Evolutionary conservation across 2,797 vertebrate species (phyloP), one percentile per base, ranked within the genome.

Genomic region (Siniperca scherzeri): DNA sequence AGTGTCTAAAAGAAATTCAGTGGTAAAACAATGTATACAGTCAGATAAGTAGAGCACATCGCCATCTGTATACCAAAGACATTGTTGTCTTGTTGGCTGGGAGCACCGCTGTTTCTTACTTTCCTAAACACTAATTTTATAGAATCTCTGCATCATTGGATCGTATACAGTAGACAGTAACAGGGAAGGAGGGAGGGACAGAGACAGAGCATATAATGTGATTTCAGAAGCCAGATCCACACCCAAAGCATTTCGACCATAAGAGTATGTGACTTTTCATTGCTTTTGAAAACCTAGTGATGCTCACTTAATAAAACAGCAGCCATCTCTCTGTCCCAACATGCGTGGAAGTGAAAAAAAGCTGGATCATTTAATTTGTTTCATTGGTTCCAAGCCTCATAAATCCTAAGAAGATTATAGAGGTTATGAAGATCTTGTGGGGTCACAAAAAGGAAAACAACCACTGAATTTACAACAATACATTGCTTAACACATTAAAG

Each of bases 381-480:
- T 80, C 81, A 82, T 76, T 84, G 68, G 80, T 85, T 85, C 82
- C 80, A 81, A 85, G 74, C 85, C 68, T 84, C 77, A 83, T 88
- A 87, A 88, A 91, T 89, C 82, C 70, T 87, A 88, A 89, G 59
- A 82, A 78, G 86, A 90, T 89, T 88, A 91, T 12, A 68, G 80
- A 83, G 82, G 87, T 88, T 77, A 80, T 88, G 55, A 87, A 88
- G 86, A 90, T 87, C 88, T 73, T 73, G 79, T 60, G 0, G 70
- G 81, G 87, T 92, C 83, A 91, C 55, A 65, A 85, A 81, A 88
- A 66, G 14, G 50, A 81, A 84, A 88, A 83, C 80, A 91, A 75
- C 62, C 60, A 74, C n/a, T 42, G 50, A 70, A 80, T 77, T 81
- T 52, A 77, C 25, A 70, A 78, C 55, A 76, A 84, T 42, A 56